phyloP scores from a whole-genome alignment of 2,113 vertebrate genomes.

The Hemibagrus wyckioides region DNA sequence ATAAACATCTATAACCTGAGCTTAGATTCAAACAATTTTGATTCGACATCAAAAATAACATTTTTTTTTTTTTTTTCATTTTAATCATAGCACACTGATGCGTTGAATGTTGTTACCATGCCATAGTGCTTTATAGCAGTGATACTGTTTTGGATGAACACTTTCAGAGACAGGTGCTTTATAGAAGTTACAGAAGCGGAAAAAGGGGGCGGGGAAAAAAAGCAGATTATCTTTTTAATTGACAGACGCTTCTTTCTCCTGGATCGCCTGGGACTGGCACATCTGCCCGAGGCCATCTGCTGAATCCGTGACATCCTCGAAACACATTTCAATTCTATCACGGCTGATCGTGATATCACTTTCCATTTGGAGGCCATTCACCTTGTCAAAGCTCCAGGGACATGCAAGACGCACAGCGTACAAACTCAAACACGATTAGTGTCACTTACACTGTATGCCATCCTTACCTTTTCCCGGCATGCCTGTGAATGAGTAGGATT shows the following conservation, averaged over 20 bases:
- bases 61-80: not conserved
- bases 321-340: constrained; percentile 46
- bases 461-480: not conserved
- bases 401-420: constrained; percentile 7
- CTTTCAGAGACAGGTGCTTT: constrained; percentile 19
- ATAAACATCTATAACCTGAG: not conserved
- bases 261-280: constrained; percentile 23
- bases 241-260: constrained; percentile 30
- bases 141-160: constrained; percentile 21
- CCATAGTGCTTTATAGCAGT: constrained; percentile 13
- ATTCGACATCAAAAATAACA: not conserved
- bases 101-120: not conserved
- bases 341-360: constrained; percentile 36
- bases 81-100: not conserved
- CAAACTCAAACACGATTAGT: constrained; percentile 9
- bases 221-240: constrained; percentile 45
- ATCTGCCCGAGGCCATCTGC: constrained; percentile 32
- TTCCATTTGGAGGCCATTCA: constrained; percentile 47
- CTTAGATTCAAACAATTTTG: constrained; percentile 1
- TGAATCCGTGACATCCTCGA: constrained; percentile 29
- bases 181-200: constrained; percentile 31
- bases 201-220: not conserved
- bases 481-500: not conserved
- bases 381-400: constrained; percentile 37
- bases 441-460: not conserved